Base-by-base conservation (phyloP, 2,797 vertebrate species). In the Spheniscus humboldti region DNA sequence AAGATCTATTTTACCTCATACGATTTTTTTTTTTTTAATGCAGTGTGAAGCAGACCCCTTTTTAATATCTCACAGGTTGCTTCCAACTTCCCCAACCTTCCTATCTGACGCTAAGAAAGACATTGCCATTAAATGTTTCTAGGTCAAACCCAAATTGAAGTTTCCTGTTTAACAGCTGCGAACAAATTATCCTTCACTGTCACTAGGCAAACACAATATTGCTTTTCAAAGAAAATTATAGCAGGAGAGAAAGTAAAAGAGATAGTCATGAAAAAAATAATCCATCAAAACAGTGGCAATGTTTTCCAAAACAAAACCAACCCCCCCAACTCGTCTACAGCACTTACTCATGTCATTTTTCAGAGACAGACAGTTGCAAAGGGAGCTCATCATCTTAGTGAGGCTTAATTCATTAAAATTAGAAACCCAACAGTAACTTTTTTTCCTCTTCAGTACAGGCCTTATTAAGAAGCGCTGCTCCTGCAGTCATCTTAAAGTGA, bases 111-210 rank as follows among this genome's bases (percentile, higher is more conserved):
- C 43, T 22, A 68, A 63, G 75, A 89, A 86, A 93, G 53, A 77
- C 7, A 47, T 33, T 79, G 60, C 60, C 67, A 85, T 91, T 95
- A 94, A 93, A 87, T 68, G 53, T 89, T 96, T 92, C 92, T 94
- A 86, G 84, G 93, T 94, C 96, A 94, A 94, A 94, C 43, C 47
- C 59, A 97, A 95, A 95, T 67, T 95, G 91, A 83, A 89, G 63
- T 79, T 95, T 90, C 79, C 64, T 92, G 63, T 93, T 90, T 96
- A 95, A 95, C 84, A 95, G 92, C 63, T 80, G 76, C 92, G 90
- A 97, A 90, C 76, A 92, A 71, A 84, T 86, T 95, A 88, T 67
- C 78, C 79, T 95, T 94, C 81, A 82, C 63, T 96, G 68, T 84
- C 96, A 75, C 83, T 59, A 66, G 56, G 86, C 90, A 97, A 97